Conservation (phyloP, 2,888 invertebrate genomes). For the Lordiphosa fenestrarum region DNA sequence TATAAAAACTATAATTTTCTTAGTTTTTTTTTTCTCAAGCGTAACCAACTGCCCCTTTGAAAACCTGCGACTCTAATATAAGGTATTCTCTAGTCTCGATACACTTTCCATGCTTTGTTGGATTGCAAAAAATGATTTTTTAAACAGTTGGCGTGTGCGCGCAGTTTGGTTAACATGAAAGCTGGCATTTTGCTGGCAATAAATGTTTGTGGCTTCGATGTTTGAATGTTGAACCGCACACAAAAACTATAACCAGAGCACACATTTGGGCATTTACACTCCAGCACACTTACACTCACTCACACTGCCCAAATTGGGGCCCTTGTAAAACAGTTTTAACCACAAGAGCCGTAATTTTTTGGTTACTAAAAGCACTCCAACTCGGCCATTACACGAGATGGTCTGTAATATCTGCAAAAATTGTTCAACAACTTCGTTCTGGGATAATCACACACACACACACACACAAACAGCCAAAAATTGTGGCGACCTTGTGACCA, state of each 20-base stretch:
- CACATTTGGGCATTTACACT: constrained; percentile 68
- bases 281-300: constrained; percentile 32
- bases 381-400: constrained; percentile 32
- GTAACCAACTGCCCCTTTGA: not conserved
- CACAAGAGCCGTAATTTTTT: constrained; percentile 68
- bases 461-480: constrained; percentile 20
- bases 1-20: too few relatives aligned
- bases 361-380: constrained; percentile 70
- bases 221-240: constrained; percentile 43
- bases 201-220: constrained; percentile 68
- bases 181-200: constrained; percentile 66
- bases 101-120: constrained; percentile 42
- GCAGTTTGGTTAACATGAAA: constrained; percentile 55
- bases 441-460: constrained; percentile 37
- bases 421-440: constrained; percentile 48
- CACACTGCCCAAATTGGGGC: constrained; percentile 11
- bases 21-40: too few relatives aligned
- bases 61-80: not conserved
- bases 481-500: constrained; percentile 54
- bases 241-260: constrained; percentile 34
- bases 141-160: constrained; percentile 37
- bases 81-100: constrained; percentile 3
- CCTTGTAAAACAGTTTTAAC: constrained; percentile 54
- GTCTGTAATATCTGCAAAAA: constrained; percentile 23
- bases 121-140: constrained; percentile 64